Conservation (phyloP, 1,140 invertebrate species). For the Papilio glaucus region DNA sequence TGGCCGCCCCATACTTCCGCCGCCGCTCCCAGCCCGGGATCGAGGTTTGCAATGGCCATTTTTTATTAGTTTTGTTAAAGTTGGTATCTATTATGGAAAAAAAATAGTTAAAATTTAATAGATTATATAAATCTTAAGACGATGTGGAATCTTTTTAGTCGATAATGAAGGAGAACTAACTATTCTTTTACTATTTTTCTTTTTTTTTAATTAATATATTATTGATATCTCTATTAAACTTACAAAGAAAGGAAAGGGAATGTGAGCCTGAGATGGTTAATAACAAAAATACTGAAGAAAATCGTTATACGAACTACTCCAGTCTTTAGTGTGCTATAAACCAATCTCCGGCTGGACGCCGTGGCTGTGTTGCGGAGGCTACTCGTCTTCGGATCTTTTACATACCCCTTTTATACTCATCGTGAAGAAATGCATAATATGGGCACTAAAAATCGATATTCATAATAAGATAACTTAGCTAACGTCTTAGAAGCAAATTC, state of each 20-base stretch:
- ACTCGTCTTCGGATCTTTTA: constrained; percentile 61
- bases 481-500: constrained; percentile 58
- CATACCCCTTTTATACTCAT: constrained; percentile 71
- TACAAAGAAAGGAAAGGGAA: constrained; percentile 62
- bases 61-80: constrained; percentile 42
- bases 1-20: constrained; percentile 80
- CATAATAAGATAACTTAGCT: constrained; percentile 77
- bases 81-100: constrained; percentile 38
- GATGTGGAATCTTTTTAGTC: not conserved
- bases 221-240: constrained; percentile 47
- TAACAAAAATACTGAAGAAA: constrained; percentile 83
- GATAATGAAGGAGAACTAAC: constrained; percentile 18
- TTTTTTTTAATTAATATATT: constrained; percentile 11
- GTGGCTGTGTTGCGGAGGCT: constrained; percentile 75
- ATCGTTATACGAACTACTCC: constrained; percentile 83
- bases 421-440: constrained; percentile 58
- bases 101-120: constrained; percentile 3
- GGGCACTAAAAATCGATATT: constrained; percentile 77
- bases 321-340: constrained; percentile 77
- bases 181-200: too few species aligned
- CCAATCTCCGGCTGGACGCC: constrained; percentile 72
- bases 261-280: constrained; percentile 71
- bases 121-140: not conserved
- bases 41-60: constrained; percentile 71
- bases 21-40: constrained; percentile 71